phyloP scores from a whole-genome alignment of 2,888 invertebrate genomes.

The Allygus modestus region DNA sequence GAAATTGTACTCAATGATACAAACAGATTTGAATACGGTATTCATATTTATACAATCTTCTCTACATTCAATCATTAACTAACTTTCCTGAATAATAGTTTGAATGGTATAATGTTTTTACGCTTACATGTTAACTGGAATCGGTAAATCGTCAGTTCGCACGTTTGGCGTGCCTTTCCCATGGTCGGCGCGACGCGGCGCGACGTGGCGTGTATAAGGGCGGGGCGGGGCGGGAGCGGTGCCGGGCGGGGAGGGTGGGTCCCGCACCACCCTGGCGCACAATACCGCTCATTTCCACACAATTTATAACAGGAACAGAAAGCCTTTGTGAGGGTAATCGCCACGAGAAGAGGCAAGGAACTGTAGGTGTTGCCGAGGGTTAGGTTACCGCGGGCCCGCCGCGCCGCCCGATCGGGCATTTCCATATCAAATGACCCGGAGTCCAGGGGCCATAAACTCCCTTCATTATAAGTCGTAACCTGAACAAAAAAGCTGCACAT shows the following conservation, averaged over 20 bases:
- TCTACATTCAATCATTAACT: too few species aligned
- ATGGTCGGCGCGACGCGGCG: background rate
- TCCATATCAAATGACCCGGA: conserved; percentile 49
- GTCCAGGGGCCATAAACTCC: conserved; percentile 21
- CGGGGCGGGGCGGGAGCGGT: background rate
- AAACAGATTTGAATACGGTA: too few species aligned
- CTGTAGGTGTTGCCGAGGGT: conserved; percentile 44
- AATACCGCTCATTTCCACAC: conserved; percentile 51
- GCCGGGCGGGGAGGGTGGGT: conserved; percentile 16
- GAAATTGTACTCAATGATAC: too few species aligned
- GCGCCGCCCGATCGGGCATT: conserved; percentile 6
- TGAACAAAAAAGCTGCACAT: conserved; percentile 1
- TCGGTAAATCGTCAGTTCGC: too few species aligned
- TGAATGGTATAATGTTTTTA: too few species aligned
- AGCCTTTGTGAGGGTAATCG: conserved; percentile 52
- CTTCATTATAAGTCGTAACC: conserved; percentile 52
- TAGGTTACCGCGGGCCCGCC: conserved; percentile 3
- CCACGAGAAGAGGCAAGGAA: too few species aligned
- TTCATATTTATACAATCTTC: too few species aligned
- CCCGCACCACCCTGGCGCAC: background rate
- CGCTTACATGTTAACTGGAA: too few species aligned
- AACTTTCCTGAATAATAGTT: too few species aligned
- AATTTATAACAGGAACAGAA: conserved; percentile 55
- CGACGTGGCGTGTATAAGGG: too few species aligned
- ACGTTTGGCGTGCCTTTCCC: background rate